Evolutionary conservation across 2,888 invertebrate genomes (phyloP).

Genomic region (Lysandra coridon): DNA sequence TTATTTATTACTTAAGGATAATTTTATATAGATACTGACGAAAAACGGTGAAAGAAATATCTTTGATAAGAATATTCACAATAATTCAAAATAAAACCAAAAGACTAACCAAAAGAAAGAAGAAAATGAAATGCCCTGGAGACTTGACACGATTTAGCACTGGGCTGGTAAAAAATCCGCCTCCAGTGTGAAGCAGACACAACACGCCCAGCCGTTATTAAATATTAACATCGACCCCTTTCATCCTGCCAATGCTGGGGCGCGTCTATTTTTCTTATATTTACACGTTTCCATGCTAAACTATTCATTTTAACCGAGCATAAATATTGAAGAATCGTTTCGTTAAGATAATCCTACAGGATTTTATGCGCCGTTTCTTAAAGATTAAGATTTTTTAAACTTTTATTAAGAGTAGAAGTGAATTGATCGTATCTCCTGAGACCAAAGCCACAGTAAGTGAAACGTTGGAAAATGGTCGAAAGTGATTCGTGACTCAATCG

Average conservation of each 20-base stretch:
- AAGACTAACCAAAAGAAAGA: neutral
- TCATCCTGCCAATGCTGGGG: slow-evolving; percentile 15
- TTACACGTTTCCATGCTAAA: slow-evolving; percentile 11
- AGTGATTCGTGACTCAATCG: neutral
- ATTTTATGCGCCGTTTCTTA: neutral
- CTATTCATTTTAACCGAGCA: slow-evolving; percentile 25
- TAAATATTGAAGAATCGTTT: slow-evolving; percentile 11
- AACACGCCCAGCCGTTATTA: slow-evolving; percentile 2
- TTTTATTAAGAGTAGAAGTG: no score
- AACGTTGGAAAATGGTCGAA: neutral
- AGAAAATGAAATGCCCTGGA: neutral
- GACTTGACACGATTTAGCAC: neutral
- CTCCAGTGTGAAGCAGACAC: slow-evolving; percentile 16
- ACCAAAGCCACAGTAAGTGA: no score
- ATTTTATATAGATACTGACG: no score
- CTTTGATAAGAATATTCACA: neutral
- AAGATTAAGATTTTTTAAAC: neutral
- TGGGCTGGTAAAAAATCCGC: slow-evolving; percentile 4
- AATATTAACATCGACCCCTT: slow-evolving; percentile 31
- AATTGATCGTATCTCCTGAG: no score
- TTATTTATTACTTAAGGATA: no score
- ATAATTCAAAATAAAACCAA: neutral
- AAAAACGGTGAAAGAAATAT: neutral
- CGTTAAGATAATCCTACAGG: neutral
- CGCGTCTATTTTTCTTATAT: slow-evolving; percentile 22